Evolutionary conservation across 2,113 vertebrate species (phyloP), one percentile per base, ranked within the genome.

Genomic region (Brevimyrus niger): DNA sequence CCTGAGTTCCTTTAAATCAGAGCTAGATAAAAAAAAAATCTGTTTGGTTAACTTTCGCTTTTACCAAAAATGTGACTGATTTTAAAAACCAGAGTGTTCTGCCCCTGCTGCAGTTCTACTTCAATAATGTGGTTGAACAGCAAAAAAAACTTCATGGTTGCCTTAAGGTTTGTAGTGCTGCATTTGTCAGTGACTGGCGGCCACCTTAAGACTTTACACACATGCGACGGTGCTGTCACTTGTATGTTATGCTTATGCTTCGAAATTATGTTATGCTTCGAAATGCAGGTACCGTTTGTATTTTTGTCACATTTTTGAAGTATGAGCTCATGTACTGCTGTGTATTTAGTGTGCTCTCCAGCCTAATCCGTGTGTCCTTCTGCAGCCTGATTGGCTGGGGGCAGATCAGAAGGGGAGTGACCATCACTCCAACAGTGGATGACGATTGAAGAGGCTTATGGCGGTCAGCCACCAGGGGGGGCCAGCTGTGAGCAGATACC

Each of bases 401-500:
- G 87, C 98, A 99, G 92, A 99, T 99, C 95, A 97, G 98, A 95
- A 98, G 98, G 96, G 98, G 98, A 92, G 98, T 99, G 93, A 99
- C 98, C 95, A 99, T 99, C 95, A 99, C 98, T 90, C 98, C 98
- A 89, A 99, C 98, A 7, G 96, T 99, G 91, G 98, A 99, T 88
- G 98, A 99, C 31, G 98, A 99, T 94, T 99, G 96, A 99, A 94
- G 86, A 73, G 88, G 89, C 87, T 87, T 47, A 83, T 50, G 83
- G 84, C 7, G n/a, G 69, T 88, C 86, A 61, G 47, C 55, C 42
- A 86, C 38, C 44, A 73, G 61, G 82, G 84, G 84, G 82, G 23
- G 48, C 89, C 61, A 15, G 42, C 86, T 89, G 58, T 35, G 44
- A 80, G 44, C 85, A 89, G 86, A 92, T 87, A 90, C 91, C 89